Evolutionary conservation across 1,140 invertebrate genomes (phyloP).

Genomic region (Leptopilina clavipes): DNA sequence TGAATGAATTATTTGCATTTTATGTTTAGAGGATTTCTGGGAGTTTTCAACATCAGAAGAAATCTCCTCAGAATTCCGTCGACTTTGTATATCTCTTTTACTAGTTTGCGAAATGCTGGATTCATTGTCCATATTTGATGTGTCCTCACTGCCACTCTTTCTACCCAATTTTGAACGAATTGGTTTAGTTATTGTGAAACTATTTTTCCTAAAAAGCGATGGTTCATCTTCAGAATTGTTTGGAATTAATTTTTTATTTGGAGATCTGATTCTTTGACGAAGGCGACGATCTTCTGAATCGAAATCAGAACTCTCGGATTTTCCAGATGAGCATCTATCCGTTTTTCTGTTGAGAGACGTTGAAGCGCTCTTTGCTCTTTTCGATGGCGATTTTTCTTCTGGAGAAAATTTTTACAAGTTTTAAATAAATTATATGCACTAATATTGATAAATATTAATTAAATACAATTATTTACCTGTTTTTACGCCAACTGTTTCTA

Average conservation of each 20-base stretch:
- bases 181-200: background rate
- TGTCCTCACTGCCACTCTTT: constrained; percentile 21
- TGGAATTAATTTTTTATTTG: background rate
- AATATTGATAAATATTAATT: background rate
- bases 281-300: background rate
- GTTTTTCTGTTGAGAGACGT: background rate
- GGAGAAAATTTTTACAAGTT: too few species aligned
- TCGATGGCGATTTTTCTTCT: background rate
- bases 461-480: background rate
- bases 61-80: constrained; percentile 25
- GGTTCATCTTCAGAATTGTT: constrained; percentile 2
- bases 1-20: constrained; percentile 36
- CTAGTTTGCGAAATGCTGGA: constrained; percentile 19
- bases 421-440: too few species aligned
- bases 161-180: background rate
- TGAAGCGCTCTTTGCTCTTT: background rate
- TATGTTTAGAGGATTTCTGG: constrained; percentile 35
- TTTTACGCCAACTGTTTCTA: constrained; percentile 43
- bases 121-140: constrained; percentile 23
- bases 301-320: constrained; percentile 13
- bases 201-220: background rate
- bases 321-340: background rate
- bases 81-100: constrained; percentile 15
- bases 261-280: background rate
- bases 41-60: constrained; percentile 13